Base-by-base conservation (phyloP, 2,888 invertebrate genomes). In the Lacanobia wlatinum region DNA sequence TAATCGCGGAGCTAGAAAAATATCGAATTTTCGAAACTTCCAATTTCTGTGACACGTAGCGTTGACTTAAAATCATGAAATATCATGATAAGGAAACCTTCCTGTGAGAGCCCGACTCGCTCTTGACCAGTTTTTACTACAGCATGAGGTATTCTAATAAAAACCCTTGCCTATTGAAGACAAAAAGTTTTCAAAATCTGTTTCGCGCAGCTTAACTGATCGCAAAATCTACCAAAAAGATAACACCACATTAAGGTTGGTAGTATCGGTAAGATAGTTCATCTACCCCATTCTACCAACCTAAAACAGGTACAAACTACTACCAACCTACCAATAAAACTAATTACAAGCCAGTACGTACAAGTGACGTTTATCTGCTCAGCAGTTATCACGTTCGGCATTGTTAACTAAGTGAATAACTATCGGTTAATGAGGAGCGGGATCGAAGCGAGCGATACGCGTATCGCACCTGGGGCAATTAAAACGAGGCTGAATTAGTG, bases 351-450 rank as follows among this genome's bases (percentile, higher is more conserved):
- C 38, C 68, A 28, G 23, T 46, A 50, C 53, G 67, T 76, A 84
- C 78, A 76, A 73, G 77, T 70, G 70, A 55, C 68, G 68, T 59
- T 80, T 85, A 83, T 83, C 82, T 76, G 64, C 40, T 38, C 28
- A 52, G 48, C 67, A 78, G 73, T 78, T 88, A 89, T 86, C 84
- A 80, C 60, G 81, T 83, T 84, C 81, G 82, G 89, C 89, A 91
- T 90, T 91, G 91, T 92, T 89, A 87, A 88, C 85, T 79, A 80
- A 87, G 85, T 87, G 94, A 93, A 94, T 95, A 92, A 90, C 89
- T 95, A 95, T 95, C 94, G 84, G 82, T 84, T 94, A 94, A 94
- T 95, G 92, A 94, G 91, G 62, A 61, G 18, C 71, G 86, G 91
- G 88, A 90, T 91, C 90, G 91, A 91, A 92, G 86, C 85, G 77